phyloP scores from a whole-genome alignment of 1,140 invertebrate genomes.

The Cryptotermes secundus region DNA sequence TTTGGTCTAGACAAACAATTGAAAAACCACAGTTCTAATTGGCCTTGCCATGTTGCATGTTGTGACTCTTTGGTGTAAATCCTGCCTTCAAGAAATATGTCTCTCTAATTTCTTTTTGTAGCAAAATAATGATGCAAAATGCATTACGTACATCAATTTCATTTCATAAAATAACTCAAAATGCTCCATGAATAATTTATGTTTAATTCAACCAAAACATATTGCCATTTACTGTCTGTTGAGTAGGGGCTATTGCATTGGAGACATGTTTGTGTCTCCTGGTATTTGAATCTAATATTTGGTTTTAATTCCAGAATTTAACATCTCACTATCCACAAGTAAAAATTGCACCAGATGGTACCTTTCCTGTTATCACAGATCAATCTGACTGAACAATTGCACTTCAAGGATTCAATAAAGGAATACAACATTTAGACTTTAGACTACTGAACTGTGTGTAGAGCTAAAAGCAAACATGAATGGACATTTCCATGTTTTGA shows the following conservation, averaged over 20 bases:
- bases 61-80: too few species aligned
- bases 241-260: not conserved
- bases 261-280: not conserved
- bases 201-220: constrained; percentile 1
- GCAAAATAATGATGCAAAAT: not conserved
- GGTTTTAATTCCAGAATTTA: not conserved
- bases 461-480: not conserved
- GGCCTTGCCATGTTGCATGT: too few species aligned
- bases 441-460: not conserved
- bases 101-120: constrained; percentile 24
- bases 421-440: constrained; percentile 21
- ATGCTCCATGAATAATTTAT: not conserved
- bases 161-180: not conserved
- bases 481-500: not conserved
- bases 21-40: too few species aligned
- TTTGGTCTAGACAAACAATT: too few species aligned
- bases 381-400: not conserved
- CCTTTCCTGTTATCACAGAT: not conserved
- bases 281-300: not conserved
- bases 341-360: not conserved
- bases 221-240: not conserved
- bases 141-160: not conserved
- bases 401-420: not conserved
- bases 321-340: not conserved
- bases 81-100: constrained; percentile 13